These are phyloP conservation scores for Aegotheles bennettii DNA, from an alignment of 2,113 vertebrate genomes.

Conservation along the genomic window DNA sequence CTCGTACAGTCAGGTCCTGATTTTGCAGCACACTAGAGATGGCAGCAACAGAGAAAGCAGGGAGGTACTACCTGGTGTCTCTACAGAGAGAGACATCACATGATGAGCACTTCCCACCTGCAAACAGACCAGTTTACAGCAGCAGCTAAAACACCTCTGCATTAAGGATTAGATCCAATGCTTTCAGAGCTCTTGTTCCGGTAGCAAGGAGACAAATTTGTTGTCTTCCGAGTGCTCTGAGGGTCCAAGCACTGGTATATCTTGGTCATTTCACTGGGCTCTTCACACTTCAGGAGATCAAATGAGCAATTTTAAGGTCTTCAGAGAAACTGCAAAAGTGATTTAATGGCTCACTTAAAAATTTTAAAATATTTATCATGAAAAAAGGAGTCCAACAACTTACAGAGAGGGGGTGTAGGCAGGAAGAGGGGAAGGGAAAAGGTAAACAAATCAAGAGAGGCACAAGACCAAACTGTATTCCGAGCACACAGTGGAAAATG, in stretches of 20 bases:
- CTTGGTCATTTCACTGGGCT: background rate
- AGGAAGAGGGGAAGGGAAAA: background rate
- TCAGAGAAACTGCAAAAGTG: background rate
- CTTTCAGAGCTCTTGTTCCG: background rate
- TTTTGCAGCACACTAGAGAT: background rate
- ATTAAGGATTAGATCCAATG: background rate
- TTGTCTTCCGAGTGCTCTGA: background rate
- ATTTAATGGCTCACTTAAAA: background rate
- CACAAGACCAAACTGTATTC: background rate
- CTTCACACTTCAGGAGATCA: background rate
- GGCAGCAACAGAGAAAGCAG: background rate
- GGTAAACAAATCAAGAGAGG: background rate
- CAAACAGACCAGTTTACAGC: background rate
- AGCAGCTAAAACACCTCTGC: background rate
- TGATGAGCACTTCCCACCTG: background rate
- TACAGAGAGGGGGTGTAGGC: background rate
- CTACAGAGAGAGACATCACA: background rate
- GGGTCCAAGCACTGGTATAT: background rate
- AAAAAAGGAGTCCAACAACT: background rate
- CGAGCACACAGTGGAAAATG: constrained; percentile 24
- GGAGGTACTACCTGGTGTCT: rapidly evolving
- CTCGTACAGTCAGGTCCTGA: background rate
- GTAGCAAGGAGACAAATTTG: background rate
- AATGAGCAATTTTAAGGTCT: background rate
- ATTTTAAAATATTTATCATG: background rate